A percentile compares a stretch with the other conserved stretches of the same genome.
Conservation (phyloP, 2,113 vertebrate genomes). For the Istiophorus platypterus region DNA sequence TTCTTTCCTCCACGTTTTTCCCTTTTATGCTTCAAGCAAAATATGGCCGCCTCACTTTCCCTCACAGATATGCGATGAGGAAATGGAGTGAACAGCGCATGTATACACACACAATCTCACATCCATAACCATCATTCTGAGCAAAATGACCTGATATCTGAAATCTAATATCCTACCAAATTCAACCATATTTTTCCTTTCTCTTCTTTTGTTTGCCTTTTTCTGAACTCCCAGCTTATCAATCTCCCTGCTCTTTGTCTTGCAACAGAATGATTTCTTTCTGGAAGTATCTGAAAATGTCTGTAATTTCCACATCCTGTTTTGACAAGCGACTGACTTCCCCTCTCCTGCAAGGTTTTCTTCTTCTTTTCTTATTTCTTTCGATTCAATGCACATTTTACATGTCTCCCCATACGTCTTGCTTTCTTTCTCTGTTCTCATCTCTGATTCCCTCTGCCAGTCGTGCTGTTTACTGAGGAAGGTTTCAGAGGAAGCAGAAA, state of each 20-base stretch:
- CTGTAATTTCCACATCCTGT: conserved; percentile 69
- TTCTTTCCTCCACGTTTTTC: conserved; percentile 9
- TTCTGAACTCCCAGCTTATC: neutral
- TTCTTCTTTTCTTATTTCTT: conserved; percentile 43
- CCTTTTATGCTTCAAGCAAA: neutral
- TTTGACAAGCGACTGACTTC: conserved; percentile 57
- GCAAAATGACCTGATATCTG: conserved; percentile 42
- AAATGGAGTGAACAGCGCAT: neutral
- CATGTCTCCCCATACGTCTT: conserved; percentile 13
- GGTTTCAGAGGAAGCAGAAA: conserved; percentile 39
- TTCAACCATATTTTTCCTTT: conserved; percentile 11
- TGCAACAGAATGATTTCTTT: conserved; percentile 54
- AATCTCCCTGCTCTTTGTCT: conserved; percentile 50
- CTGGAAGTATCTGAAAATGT: conserved; percentile 64
- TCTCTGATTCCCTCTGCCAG: conserved; percentile 35
- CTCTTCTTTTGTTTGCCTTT: conserved; percentile 13
- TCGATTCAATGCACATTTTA: conserved; percentile 49
- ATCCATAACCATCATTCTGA: conserved; percentile 33
- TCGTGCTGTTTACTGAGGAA: conserved; percentile 24
- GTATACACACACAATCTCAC: conserved; percentile 17
- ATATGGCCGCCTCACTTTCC: conserved; percentile 12
- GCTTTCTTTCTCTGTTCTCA: conserved; percentile 12
- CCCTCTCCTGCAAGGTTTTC: neutral
- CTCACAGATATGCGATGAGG: conserved; percentile 14
- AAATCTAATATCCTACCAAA: conserved; percentile 58